Conservation (phyloP, 2,888 invertebrate species). For the Spodoptera exigua region DNA sequence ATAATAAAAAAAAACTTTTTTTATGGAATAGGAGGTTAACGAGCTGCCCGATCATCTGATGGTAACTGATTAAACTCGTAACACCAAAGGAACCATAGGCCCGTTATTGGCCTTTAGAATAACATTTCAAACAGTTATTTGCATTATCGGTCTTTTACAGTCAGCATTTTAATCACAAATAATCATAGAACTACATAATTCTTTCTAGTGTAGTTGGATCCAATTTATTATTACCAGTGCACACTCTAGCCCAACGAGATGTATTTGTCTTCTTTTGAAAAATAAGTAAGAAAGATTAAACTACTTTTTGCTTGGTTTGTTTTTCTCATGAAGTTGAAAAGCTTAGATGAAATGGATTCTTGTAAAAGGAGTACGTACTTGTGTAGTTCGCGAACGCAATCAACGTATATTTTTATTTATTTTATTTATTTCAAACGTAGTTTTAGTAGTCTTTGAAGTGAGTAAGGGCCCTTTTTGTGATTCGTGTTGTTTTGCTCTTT, state of each 20-base stretch:
- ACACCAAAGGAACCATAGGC: too few relatives aligned
- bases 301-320: slow-evolving; percentile 10
- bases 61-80: too few relatives aligned
- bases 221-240: slow-evolving; percentile 15
- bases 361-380: neutral
- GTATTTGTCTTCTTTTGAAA: slow-evolving; percentile 12
- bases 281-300: slow-evolving; percentile 20
- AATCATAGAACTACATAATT: too few relatives aligned
- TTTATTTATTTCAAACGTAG: too few relatives aligned
- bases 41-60: too few relatives aligned
- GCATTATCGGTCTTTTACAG: too few relatives aligned
- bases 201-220: slow-evolving; percentile 1
- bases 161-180: neutral
- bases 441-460: neutral
- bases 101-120: too few relatives aligned
- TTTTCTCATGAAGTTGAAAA: slow-evolving; percentile 20
- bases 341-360: slow-evolving; percentile 6
- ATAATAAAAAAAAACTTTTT: too few relatives aligned
- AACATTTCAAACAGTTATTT: too few relatives aligned
- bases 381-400: slow-evolving; percentile 6
- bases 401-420: slow-evolving; percentile 2
- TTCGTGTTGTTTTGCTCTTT: too few relatives aligned
- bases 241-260: slow-evolving; percentile 5
- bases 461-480: too few relatives aligned
- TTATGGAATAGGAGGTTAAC: too few relatives aligned